phyloP scores from a whole-genome alignment of 2,888 invertebrate genomes.

The Eristalis arbustorum region DNA sequence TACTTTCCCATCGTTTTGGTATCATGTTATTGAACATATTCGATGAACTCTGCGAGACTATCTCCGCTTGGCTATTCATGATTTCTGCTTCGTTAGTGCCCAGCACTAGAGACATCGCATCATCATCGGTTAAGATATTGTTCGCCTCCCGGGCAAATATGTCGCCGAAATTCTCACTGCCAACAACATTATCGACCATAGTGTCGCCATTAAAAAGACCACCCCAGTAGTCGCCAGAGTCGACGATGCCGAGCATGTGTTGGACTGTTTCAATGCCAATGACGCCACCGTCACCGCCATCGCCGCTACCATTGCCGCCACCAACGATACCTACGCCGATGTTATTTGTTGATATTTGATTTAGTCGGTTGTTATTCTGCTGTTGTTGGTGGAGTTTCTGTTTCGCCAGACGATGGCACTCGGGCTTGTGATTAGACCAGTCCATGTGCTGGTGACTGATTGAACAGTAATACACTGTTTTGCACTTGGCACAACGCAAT shows the following conservation, averaged over 20 bases:
- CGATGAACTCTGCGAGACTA: conserved; percentile 58
- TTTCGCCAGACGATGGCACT: conserved; percentile 81
- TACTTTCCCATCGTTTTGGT: background rate
- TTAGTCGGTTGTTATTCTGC: conserved; percentile 67
- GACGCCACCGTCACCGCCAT: background rate
- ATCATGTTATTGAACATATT: conserved; percentile 45
- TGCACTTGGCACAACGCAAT: conserved; percentile 88
- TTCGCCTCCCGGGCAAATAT: conserved; percentile 65
- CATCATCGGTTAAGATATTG: conserved; percentile 40
- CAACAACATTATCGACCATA: background rate
- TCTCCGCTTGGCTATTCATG: conserved; percentile 71
- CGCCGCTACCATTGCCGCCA: background rate
- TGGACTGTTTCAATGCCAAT: conserved; percentile 8
- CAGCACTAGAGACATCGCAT: conserved; percentile 64
- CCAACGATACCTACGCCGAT: background rate
- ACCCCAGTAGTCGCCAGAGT: conserved; percentile 34
- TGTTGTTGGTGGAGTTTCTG: conserved; percentile 74
- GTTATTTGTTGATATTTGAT: conserved; percentile 34
- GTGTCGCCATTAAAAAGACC: conserved; percentile 28
- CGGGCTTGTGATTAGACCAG: conserved; percentile 88
- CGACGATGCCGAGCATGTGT: conserved; percentile 11
- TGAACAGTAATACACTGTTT: conserved; percentile 88
- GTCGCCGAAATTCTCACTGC: conserved; percentile 71
- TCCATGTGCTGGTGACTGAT: conserved; percentile 89
- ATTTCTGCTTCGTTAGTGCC: conserved; percentile 72